Evolutionary conservation across 2,888 invertebrate genomes (phyloP).

Genomic region (Polia nebulosa): DNA sequence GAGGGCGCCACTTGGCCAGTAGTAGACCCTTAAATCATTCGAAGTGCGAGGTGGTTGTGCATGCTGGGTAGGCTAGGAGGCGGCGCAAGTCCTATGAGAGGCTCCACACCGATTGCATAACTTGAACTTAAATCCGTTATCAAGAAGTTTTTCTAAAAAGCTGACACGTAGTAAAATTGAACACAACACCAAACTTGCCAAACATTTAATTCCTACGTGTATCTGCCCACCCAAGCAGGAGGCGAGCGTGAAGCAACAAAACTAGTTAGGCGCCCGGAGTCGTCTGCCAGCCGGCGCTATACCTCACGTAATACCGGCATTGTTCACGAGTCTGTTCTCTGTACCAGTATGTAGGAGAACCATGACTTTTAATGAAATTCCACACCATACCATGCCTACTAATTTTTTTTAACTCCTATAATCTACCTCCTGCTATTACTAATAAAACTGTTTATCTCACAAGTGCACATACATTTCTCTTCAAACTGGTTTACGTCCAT

Average conservation of each 20-base stretch:
- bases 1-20: no score
- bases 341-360: conserved; percentile 54
- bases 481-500: no score
- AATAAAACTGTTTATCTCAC: no score
- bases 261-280: conserved; percentile 49
- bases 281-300: conserved; percentile 57
- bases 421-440: no score
- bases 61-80: no score
- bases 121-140: no score
- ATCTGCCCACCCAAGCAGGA: conserved; percentile 54
- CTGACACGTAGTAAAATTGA: background rate
- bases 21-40: no score
- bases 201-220: background rate
- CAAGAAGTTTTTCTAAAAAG: background rate
- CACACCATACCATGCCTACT: background rate
- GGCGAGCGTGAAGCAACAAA: conserved; percentile 42
- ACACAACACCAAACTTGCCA: background rate
- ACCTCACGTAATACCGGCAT: conserved; percentile 53
- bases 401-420: background rate
- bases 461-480: no score
- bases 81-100: no score
- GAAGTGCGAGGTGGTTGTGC: no score
- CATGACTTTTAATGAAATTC: conserved; percentile 32
- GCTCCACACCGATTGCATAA: no score
- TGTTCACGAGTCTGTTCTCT: conserved; percentile 57